Evolutionary conservation across 2,888 invertebrate genomes (phyloP).

Genomic region (Drosophila austrosaltans): DNA sequence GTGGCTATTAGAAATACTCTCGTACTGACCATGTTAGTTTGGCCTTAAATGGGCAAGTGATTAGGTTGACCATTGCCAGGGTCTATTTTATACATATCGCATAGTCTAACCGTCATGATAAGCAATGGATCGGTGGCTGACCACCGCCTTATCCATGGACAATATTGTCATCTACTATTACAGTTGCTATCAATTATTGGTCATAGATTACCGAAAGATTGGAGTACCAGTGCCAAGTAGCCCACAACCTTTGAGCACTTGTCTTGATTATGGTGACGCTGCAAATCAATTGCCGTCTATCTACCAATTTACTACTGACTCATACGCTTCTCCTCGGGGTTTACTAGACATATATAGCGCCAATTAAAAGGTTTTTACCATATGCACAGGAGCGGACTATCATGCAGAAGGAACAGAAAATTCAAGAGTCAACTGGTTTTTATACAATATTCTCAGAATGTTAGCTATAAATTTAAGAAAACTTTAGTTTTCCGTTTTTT

Average conservation of each 20-base stretch:
- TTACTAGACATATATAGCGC: background rate
- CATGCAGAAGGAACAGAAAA: no score
- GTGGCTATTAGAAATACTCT: slow-evolving; percentile 1
- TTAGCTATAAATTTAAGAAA: no score
- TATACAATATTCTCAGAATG: no score
- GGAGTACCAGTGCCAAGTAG: background rate
- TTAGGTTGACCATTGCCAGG: background rate
- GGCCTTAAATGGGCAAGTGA: background rate
- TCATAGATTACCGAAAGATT: background rate
- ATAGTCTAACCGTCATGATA: background rate
- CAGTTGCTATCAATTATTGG: background rate
- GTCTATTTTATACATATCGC: slow-evolving; percentile 1
- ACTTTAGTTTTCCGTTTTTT: no score
- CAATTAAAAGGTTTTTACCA: no score
- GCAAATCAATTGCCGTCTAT: background rate
- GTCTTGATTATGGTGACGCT: background rate
- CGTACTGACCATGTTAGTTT: background rate
- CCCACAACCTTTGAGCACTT: no score
- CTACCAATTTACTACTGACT: background rate
- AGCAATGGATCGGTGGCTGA: background rate
- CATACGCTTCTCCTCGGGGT: background rate
- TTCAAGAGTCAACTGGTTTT: no score
- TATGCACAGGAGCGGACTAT: no score
- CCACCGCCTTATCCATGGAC: background rate
- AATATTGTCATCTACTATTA: background rate